phyloP scores from a whole-genome alignment of 2,888 invertebrate genomes.

The Dolomedes plantarius region DNA sequence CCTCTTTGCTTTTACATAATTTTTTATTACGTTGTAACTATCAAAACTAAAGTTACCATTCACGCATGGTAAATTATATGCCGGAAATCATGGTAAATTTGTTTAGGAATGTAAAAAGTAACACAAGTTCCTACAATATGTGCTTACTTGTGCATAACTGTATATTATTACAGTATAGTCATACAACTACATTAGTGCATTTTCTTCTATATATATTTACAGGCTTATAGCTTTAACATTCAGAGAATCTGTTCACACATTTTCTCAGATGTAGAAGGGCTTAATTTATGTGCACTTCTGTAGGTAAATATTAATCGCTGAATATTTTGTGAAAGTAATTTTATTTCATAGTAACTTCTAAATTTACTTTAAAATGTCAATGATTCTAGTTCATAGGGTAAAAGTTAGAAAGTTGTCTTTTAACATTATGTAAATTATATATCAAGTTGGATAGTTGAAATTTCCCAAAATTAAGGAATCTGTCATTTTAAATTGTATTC shows the following conservation, averaged over 20 bases:
- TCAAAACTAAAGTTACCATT: too few relatives aligned
- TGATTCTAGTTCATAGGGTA: background rate
- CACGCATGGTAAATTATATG: too few relatives aligned
- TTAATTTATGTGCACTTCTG: background rate
- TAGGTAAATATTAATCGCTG: too few relatives aligned
- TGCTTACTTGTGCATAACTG: background rate
- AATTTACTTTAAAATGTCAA: too few relatives aligned
- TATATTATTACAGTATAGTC: background rate
- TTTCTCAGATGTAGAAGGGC: background rate
- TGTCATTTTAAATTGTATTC: too few relatives aligned
- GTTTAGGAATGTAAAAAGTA: background rate
- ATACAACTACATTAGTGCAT: background rate
- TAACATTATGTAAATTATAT: background rate
- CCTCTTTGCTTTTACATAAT: too few relatives aligned
- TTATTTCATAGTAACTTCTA: too few relatives aligned
- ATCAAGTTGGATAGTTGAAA: background rate
- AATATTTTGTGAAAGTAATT: too few relatives aligned
- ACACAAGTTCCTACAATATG: background rate
- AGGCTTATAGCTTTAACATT: background rate
- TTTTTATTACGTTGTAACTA: too few relatives aligned
- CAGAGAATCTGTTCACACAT: background rate
- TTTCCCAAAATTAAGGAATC: too few relatives aligned
- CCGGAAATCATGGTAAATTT: background rate
- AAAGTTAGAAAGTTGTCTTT: background rate
- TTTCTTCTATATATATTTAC: slow-evolving; percentile 1